Conservation (phyloP, 2,797 vertebrate genomes). For the Malacoctenus gilli region DNA sequence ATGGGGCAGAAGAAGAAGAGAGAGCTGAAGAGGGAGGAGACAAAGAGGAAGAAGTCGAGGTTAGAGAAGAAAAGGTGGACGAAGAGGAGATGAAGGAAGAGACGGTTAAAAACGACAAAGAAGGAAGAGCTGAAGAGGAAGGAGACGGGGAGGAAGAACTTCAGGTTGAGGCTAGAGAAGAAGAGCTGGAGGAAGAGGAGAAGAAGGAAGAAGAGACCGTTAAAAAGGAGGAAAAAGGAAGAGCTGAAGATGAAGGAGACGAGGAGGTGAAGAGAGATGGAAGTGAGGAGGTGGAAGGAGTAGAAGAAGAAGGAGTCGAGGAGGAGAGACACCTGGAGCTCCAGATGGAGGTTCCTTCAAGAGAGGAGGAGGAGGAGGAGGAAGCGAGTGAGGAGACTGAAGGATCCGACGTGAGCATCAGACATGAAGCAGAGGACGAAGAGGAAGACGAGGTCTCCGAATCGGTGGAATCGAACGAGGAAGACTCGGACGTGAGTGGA, state of each 20-base stretch:
- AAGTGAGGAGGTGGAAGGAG: neutral
- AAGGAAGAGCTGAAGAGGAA: neutral
- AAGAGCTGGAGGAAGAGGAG: neutral
- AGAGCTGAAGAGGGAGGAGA: neutral
- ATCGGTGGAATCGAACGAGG: neutral
- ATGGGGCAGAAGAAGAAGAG: neutral
- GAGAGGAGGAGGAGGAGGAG: no score
- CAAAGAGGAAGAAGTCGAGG: neutral
- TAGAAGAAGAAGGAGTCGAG: no score
- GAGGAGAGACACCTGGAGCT: no score
- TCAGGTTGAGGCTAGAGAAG: neutral
- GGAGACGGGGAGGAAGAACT: neutral
- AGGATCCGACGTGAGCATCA: no score
- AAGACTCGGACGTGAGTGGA: constrained; percentile 4
- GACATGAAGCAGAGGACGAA: no score
- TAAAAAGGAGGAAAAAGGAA: neutral
- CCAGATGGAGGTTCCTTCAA: no score
- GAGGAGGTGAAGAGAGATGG: no score
- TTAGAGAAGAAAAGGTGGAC: neutral
- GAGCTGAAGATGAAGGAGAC: no score
- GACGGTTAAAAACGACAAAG: neutral
- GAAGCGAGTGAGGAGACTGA: no score
- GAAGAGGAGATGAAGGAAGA: neutral
- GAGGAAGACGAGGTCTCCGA: no score
- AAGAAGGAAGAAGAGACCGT: neutral